Evolutionary conservation across 2,113 vertebrate genomes (phyloP).

Genomic region (Neotoma lepida): DNA sequence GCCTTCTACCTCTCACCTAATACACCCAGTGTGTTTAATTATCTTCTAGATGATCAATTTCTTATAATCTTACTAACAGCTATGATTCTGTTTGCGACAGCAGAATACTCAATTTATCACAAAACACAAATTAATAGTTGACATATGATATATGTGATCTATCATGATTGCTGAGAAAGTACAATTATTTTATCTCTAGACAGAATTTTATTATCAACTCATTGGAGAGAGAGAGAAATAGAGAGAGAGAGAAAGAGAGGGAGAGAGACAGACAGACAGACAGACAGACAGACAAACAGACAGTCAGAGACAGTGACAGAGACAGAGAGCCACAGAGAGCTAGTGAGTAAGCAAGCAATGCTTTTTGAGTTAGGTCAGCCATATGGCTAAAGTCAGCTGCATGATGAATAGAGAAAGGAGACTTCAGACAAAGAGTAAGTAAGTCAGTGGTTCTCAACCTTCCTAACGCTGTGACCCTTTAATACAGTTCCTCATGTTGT

Average conservation of each 20-base stretch:
- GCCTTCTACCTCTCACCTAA: neutral
- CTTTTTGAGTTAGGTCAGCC: neutral
- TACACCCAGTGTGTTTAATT: neutral
- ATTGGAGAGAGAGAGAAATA: too few species aligned
- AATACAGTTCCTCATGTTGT: neutral
- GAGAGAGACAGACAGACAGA: neutral
- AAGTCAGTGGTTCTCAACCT: neutral
- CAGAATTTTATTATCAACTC: neutral
- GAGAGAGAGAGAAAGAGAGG: neutral
- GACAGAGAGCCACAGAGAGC: neutral
- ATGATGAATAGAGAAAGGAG: neutral
- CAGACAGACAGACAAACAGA: accelerated
- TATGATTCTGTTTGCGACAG: neutral
- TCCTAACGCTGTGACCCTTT: neutral
- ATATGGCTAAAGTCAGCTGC: neutral
- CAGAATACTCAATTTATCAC: neutral
- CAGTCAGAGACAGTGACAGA: neutral
- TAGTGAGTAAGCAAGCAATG: neutral
- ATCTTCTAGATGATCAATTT: neutral
- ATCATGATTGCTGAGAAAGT: neutral
- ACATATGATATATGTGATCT: neutral
- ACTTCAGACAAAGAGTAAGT: neutral
- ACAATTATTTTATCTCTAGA: neutral
- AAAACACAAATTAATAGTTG: neutral
- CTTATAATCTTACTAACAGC: neutral